Evolutionary conservation across 2,888 invertebrate species (phyloP).

Genomic region (Cataglyphis altisquamis): DNA sequence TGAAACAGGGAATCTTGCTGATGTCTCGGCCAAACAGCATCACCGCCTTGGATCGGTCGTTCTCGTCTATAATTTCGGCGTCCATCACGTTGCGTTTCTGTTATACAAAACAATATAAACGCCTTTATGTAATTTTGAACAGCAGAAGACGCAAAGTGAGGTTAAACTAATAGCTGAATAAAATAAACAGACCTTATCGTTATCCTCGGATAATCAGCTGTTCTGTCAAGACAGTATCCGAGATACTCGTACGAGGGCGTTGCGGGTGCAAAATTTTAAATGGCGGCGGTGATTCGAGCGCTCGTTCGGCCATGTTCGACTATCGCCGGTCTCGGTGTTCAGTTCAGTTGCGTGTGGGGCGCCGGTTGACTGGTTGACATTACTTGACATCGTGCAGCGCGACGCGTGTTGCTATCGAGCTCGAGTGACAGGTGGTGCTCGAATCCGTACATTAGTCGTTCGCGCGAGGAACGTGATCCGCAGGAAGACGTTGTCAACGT

Average conservation of each 20-base stretch:
- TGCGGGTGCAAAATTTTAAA: background rate
- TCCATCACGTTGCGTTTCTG: background rate
- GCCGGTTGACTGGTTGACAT: slow-evolving; percentile 49
- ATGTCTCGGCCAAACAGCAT: slow-evolving; percentile 91
- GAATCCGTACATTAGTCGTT: slow-evolving; percentile 50
- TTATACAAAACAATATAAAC: background rate
- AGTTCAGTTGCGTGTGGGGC: background rate
- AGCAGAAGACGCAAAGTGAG: background rate
- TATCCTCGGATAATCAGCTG: no score
- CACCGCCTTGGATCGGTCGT: slow-evolving; percentile 86
- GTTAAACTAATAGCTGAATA: background rate
- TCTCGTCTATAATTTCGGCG: background rate
- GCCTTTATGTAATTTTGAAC: background rate
- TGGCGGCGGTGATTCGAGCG: background rate
- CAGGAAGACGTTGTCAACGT: background rate
- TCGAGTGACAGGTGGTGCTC: slow-evolving; percentile 84
- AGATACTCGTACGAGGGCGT: background rate
- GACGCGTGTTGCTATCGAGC: slow-evolving; percentile 83
- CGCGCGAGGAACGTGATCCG: slow-evolving; percentile 17
- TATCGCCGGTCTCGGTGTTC: background rate
- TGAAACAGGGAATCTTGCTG: slow-evolving; percentile 93
- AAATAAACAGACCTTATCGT: background rate
- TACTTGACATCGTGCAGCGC: slow-evolving; percentile 76
- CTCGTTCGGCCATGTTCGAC: background rate
- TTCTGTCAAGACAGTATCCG: no score